Conservation (phyloP, 2,797 vertebrate species). For the Sitta carolinensis region DNA sequence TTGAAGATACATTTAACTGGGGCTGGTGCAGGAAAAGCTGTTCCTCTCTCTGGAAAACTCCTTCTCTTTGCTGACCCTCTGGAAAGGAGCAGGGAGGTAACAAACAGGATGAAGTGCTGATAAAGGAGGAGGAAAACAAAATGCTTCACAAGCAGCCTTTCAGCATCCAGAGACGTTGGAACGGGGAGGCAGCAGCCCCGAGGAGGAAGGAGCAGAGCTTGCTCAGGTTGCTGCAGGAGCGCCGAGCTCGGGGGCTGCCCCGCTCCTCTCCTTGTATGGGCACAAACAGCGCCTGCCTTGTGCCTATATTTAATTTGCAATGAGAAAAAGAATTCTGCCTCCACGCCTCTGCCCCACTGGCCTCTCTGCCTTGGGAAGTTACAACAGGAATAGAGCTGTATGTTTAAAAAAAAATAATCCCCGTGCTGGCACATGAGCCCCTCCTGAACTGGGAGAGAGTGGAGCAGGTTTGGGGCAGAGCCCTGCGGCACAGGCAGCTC, state of each 20-base stretch:
- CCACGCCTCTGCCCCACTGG: neutral
- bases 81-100: neutral
- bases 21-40: neutral
- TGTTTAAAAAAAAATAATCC: neutral
- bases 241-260: constrained; percentile 39
- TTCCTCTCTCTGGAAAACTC: neutral
- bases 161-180: neutral
- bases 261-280: constrained; percentile 66
- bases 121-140: neutral
- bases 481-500: too few relatives aligned
- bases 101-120: neutral
- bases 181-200: neutral
- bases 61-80: neutral
- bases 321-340: neutral
- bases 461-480: neutral
- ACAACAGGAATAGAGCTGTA: neutral
- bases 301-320: constrained; percentile 66
- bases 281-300: constrained; percentile 21
- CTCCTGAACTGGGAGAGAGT: neutral
- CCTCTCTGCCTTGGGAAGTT: neutral
- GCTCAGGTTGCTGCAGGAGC: neutral
- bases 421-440: accelerated
- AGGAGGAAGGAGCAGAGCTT: neutral
- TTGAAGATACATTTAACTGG: neutral
- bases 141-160: neutral